phyloP scores from a whole-genome alignment of 1,140 invertebrate species.

The Asobara japonica region DNA sequence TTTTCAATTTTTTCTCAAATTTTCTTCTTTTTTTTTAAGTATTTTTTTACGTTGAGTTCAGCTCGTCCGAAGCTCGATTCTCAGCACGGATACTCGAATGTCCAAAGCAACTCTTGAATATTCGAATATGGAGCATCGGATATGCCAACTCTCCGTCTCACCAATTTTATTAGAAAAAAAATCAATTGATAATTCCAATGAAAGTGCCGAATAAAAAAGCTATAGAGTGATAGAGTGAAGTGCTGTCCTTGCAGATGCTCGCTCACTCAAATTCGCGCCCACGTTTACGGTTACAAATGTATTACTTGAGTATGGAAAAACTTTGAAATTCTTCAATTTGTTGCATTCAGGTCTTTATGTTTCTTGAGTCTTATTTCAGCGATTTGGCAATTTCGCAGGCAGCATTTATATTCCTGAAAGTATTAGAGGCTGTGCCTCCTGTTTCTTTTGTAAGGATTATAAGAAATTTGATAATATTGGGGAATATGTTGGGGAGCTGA shows the following conservation, averaged over 20 bases:
- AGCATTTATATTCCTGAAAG: slow-evolving; percentile 33
- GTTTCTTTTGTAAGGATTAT: neutral
- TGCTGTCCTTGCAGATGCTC: neutral
- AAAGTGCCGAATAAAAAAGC: neutral
- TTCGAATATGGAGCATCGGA: slow-evolving; percentile 61
- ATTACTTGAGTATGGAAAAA: neutral
- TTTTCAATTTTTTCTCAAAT: slow-evolving; percentile 9
- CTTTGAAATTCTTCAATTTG: neutral
- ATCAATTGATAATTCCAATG: neutral
- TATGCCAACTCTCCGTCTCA: slow-evolving; percentile 32
- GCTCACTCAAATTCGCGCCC: too few species aligned
- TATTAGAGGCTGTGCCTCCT: neutral
- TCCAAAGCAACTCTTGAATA: slow-evolving; percentile 63
- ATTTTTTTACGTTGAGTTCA: slow-evolving; percentile 40
- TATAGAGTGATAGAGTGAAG: too few species aligned
- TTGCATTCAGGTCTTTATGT: slow-evolving; percentile 41
- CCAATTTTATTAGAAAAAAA: slow-evolving; percentile 7
- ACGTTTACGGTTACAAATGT: neutral
- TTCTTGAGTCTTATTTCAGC: slow-evolving; percentile 55
- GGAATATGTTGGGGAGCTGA: neutral
- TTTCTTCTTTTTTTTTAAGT: slow-evolving; percentile 32
- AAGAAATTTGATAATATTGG: neutral
- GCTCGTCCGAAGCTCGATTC: slow-evolving; percentile 56
- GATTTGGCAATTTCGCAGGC: slow-evolving; percentile 19
- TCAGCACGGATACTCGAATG: slow-evolving; percentile 63